These are phyloP conservation scores for Vicugna pacos DNA, from an alignment of 2,113 vertebrate genomes.

Conservation along the genomic window DNA sequence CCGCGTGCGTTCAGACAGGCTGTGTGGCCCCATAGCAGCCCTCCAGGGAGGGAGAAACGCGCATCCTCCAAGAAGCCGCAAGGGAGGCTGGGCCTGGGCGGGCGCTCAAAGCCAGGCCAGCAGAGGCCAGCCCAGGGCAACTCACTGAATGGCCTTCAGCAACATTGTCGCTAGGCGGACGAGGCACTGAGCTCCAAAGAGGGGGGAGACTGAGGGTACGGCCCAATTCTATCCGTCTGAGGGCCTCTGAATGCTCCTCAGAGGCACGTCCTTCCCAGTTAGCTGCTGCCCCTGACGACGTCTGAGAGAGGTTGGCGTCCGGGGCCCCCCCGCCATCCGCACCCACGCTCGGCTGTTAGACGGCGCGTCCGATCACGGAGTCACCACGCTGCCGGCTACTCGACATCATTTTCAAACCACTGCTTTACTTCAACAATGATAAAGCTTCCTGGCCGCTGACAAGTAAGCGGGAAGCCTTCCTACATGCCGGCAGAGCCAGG, in stretches of 20 bases:
- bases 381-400: conserved; percentile 13
- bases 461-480: not conserved
- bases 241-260: not conserved
- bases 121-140: rapidly evolving
- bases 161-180: rapidly evolving
- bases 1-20: not conserved
- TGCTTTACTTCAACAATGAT: not conserved
- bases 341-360: conserved; percentile 69
- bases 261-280: not conserved
- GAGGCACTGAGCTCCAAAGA: not conserved
- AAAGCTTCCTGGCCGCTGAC: conserved; percentile 53
- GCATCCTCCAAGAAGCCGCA: not conserved
- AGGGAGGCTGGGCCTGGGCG: not conserved
- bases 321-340: conserved; percentile 62
- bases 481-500: rapidly evolving
- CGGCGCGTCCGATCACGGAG: conserved; percentile 7
- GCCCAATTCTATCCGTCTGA: not conserved
- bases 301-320: not conserved
- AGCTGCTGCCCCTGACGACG: not conserved
- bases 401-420: conserved; percentile 59
- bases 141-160: not conserved
- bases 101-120: not conserved
- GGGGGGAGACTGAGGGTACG: not conserved
- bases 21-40: not conserved
- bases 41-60: not conserved